Base-by-base conservation (phyloP, 2,888 invertebrate genomes). In the Stenchaetothrips biformis region DNA sequence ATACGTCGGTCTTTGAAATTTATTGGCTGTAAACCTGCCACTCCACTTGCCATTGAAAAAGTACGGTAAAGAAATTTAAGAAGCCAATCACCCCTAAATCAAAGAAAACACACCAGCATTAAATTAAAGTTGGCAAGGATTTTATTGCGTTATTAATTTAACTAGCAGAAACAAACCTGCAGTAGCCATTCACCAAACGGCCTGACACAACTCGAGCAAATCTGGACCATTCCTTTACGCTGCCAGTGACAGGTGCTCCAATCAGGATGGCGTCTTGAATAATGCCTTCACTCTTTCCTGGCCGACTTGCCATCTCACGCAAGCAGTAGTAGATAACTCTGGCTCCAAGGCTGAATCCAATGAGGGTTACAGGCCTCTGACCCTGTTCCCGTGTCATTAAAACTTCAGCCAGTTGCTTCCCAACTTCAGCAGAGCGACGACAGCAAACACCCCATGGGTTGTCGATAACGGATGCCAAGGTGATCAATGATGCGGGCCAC, bases 381-480 rank as follows among this genome's bases (percentile, higher is more conserved):
- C 92, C 92, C 84, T 91, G 91, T 83, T 90, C 88, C 81, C 91
- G 85, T 9, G 89, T 86, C 48, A 92, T 85, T 53, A 92, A 86
- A n/a, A 92, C 90, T 81, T 91, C 90, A 2, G 92, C 92, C 80
- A 92, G 86, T 83, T 91, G 90, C 83, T 89, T 88, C 8, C 92
- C 92, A 27, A 90, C 90, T 85, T 90, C 89, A 7, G 89, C 88
- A 27, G 91, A 88, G 78, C 92, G 85, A 62, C 90, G 86, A 77
- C 91, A 88, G 84, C 91, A 91, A 6, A 92, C 91, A 81, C 90
- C 90, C 92, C 92, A 92, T 0, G 92, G 92, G 85, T 92, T 92
- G 85, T 92, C 92, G 81, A 90, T 88, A 0, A 90, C 88, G 11
- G 88, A 88, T 7, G 90, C 89, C 79, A 89, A 86, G 2, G 90